Percentiles rank a stretch among this genome's conserved stretches.
phyloP scores from a whole-genome alignment of 2,113 vertebrate genomes.

The Athene noctua region DNA sequence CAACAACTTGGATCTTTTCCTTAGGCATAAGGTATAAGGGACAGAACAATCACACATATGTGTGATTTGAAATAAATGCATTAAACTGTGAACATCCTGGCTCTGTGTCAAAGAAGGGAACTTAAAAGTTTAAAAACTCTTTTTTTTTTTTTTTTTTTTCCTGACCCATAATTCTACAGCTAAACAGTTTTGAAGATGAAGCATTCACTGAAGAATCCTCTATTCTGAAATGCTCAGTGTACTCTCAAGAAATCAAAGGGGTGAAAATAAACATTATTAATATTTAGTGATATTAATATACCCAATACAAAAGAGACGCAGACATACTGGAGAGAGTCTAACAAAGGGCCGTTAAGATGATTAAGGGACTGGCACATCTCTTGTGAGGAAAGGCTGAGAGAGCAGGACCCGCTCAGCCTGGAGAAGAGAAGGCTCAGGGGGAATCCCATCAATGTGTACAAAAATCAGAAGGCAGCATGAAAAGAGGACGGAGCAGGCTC shows the following conservation, averaged over 20 bases:
- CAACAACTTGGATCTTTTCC: not conserved
- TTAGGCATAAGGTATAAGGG: not conserved
- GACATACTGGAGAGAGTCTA: not conserved
- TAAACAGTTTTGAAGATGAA: not conserved
- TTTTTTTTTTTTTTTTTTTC: too few species aligned
- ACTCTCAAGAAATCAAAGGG: not conserved
- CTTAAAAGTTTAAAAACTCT: not conserved
- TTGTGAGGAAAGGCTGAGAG: not conserved
- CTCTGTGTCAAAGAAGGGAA: not conserved
- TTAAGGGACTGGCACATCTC: not conserved
- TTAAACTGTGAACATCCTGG: not conserved
- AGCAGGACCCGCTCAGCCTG: not conserved
- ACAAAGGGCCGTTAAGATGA: not conserved
- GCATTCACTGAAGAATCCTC: not conserved
- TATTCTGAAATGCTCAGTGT: not conserved
- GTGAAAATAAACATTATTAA: not conserved
- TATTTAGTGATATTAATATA: not conserved
- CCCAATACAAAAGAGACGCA: not conserved
- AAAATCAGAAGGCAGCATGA: not conserved
- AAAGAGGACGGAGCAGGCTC: not conserved
- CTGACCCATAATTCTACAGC: not conserved
- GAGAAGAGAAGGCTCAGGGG: not conserved
- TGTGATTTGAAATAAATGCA: not conserved
- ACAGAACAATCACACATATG: not conserved
- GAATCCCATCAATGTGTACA: not conserved